phyloP scores from a whole-genome alignment of 2,113 vertebrate species.

The Pampusana beccarii region DNA sequence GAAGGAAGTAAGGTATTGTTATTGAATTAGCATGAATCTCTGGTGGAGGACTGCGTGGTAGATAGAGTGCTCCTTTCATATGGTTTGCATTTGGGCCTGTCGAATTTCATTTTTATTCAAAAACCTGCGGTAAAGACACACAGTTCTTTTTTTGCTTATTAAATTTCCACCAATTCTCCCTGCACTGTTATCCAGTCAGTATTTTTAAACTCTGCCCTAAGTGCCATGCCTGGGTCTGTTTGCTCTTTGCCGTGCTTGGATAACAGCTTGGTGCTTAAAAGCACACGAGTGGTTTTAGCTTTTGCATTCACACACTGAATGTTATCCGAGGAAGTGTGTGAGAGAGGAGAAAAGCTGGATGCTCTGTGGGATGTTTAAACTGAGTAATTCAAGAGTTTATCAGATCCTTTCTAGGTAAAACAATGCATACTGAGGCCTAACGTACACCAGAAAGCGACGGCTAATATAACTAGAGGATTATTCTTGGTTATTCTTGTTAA shows the following conservation, averaged over 20 bases:
- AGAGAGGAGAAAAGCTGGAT: background rate
- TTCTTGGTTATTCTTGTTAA: background rate
- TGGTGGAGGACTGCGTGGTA: slow-evolving; percentile 50
- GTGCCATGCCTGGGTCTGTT: background rate
- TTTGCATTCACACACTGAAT: background rate
- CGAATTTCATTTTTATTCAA: slow-evolving; percentile 67
- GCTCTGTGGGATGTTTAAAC: background rate
- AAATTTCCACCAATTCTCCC: slow-evolving; percentile 12
- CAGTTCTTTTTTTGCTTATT: slow-evolving; percentile 31
- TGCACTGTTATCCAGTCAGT: background rate
- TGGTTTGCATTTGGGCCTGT: slow-evolving; percentile 71
- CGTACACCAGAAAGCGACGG: background rate
- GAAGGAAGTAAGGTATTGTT: slow-evolving; percentile 69
- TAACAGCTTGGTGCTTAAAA: background rate
- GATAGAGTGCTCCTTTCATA: slow-evolving; percentile 67
- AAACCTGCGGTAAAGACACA: slow-evolving; percentile 43
- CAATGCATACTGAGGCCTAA: background rate
- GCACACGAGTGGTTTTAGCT: background rate
- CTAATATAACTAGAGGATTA: background rate
- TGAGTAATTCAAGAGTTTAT: background rate
- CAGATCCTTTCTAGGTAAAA: background rate
- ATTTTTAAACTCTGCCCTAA: background rate
- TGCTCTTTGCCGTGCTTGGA: background rate
- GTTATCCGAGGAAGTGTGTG: background rate
- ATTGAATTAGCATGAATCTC: slow-evolving; percentile 70